A percentile compares a stretch with the other conserved stretches of the same genome.
Evolutionary conservation across 2,113 vertebrate genomes (phyloP).

Genomic region (Accipiter virgatus): DNA sequence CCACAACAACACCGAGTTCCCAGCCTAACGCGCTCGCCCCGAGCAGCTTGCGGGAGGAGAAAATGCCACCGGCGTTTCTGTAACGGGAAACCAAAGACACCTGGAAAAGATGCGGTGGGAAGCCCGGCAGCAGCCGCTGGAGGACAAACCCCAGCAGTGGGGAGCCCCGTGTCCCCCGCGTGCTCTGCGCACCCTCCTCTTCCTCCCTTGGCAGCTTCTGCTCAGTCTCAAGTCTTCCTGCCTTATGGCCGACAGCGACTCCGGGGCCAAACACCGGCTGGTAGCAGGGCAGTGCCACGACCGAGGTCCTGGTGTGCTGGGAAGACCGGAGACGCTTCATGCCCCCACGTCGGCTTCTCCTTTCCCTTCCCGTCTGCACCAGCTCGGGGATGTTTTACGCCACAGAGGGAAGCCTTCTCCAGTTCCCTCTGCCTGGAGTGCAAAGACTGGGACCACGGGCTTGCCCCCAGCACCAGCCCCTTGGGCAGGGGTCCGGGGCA

Average conservation of each 20-base stretch:
- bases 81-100: slow-evolving; percentile 27
- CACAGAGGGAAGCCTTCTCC: not conserved
- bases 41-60: not conserved
- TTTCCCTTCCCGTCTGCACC: not conserved
- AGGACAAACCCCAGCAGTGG: not conserved
- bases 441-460: not conserved
- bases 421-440: not conserved
- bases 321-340: not conserved
- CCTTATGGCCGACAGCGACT: not conserved
- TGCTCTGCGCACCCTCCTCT: not conserved
- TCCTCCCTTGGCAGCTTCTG: not conserved
- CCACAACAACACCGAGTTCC: slow-evolving; percentile 81
- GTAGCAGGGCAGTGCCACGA: not conserved
- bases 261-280: accelerated
- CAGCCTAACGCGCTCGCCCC: slow-evolving; percentile 64
- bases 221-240: not conserved
- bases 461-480: not conserved
- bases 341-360: accelerated
- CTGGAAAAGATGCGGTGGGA: not conserved
- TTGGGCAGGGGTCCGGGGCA: not conserved
- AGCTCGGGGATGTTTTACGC: not conserved
- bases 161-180: not conserved
- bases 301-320: accelerated
- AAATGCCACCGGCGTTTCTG: not conserved
- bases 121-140: accelerated